These are phyloP conservation scores for Lordiphosa clarofinis DNA, from an alignment of 1,140 invertebrate genomes.

Conservation along the genomic window DNA sequence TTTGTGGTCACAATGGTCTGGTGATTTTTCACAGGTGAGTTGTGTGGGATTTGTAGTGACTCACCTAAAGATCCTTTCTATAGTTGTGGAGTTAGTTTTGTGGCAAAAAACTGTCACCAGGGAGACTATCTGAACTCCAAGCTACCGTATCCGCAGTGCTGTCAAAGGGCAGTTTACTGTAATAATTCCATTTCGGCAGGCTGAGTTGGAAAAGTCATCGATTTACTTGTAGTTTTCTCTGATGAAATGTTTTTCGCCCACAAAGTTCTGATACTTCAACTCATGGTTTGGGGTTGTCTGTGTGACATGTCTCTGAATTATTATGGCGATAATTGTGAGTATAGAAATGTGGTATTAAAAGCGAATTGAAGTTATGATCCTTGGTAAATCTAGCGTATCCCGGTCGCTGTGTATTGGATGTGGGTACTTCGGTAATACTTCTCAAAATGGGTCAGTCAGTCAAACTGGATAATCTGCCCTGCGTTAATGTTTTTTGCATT, in stretches of 20 bases:
- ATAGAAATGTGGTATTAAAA: too few species aligned
- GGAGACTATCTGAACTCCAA: slow-evolving; percentile 10
- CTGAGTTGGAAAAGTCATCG: not conserved
- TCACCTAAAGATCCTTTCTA: slow-evolving; percentile 1
- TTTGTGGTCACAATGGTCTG: slow-evolving; percentile 36
- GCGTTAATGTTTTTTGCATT: slow-evolving; percentile 25
- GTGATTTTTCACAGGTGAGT: slow-evolving; percentile 42
- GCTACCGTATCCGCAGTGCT: slow-evolving; percentile 45
- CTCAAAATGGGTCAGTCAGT: slow-evolving; percentile 15
- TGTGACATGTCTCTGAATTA: slow-evolving; percentile 11
- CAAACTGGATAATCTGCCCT: slow-evolving; percentile 25
- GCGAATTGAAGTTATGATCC: not conserved
- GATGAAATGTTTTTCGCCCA: not conserved
- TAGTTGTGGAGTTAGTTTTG: slow-evolving; percentile 43
- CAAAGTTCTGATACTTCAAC: not conserved
- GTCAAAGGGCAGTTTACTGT: slow-evolving; percentile 17
- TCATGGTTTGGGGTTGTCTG: not conserved
- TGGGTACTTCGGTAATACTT: slow-evolving; percentile 21
- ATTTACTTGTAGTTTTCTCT: not conserved
- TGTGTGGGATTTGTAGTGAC: too few species aligned
- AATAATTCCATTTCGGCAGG: slow-evolving; percentile 11
- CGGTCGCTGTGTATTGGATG: slow-evolving; percentile 40
- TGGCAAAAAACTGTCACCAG: slow-evolving; percentile 5
- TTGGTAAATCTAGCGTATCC: slow-evolving; percentile 31
- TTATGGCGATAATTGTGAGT: slow-evolving; percentile 33